Conservation (phyloP, 2,888 invertebrate species). For the Eilema caniola region DNA sequence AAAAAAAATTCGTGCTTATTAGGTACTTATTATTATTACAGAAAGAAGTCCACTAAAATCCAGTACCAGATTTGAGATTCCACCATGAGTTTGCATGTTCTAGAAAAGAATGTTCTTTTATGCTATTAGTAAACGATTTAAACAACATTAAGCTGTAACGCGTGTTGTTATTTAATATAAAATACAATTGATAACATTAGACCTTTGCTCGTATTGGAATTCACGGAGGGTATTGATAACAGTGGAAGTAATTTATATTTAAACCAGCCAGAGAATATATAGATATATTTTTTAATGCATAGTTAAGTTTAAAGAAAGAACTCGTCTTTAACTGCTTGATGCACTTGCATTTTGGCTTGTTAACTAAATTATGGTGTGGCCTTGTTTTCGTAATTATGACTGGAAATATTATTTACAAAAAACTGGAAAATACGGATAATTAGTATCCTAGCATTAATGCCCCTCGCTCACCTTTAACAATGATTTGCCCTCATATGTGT, state of each 20-base stretch:
- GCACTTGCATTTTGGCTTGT: not conserved
- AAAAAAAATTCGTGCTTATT: no score
- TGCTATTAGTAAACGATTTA: not conserved
- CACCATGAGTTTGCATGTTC: no score
- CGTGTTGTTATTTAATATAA: not conserved
- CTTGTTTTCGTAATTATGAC: not conserved
- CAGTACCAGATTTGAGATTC: no score
- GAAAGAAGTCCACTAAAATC: no score
- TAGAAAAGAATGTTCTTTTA: no score
- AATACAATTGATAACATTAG: not conserved
- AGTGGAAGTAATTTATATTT: not conserved
- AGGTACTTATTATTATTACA: no score
- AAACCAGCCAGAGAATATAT: not conserved
- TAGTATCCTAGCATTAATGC: no score
- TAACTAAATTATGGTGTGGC: not conserved
- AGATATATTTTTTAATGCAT: not conserved
- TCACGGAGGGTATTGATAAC: not conserved
- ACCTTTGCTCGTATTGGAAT: not conserved
- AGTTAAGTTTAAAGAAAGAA: not conserved
- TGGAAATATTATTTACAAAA: no score
- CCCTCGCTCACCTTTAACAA: no score
- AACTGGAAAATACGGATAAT: not conserved
- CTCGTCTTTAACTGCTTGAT: not conserved
- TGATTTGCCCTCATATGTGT: no score
- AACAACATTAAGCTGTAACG: not conserved